Percentiles rank a stretch among this genome's conserved stretches.
These are phyloP conservation scores for Lordiphosa stackelbergi DNA, from an alignment of 1,140 invertebrate genomes.

Conservation along the genomic window DNA sequence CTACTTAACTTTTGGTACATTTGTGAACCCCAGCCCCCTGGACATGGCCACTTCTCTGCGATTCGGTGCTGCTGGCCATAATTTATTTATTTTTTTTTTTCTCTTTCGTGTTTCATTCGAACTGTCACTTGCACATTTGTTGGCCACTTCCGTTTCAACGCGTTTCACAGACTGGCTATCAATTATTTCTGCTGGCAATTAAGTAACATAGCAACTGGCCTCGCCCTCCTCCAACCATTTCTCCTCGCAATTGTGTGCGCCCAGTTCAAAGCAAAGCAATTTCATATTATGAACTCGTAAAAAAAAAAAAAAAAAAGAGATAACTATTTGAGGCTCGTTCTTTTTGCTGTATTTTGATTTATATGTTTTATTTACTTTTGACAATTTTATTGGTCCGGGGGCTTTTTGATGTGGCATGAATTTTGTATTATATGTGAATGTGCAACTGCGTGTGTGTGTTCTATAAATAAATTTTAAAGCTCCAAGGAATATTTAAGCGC, in stretches of 20 bases:
- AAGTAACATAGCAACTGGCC: conserved; percentile 13
- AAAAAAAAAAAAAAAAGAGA: conserved; percentile 4
- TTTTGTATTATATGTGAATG: conserved; percentile 1
- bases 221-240: background rate
- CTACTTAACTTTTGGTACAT: no score
- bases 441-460: background rate
- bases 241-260: background rate
- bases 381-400: conserved; percentile 12
- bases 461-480: conserved; percentile 40
- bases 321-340: conserved; percentile 7
- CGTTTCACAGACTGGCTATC: conserved; percentile 14
- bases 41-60: background rate
- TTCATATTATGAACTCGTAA: no score
- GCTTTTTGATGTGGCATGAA: conserved; percentile 11
- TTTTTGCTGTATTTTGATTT: conserved; percentile 5
- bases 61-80: no score
- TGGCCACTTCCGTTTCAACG: conserved; percentile 15
- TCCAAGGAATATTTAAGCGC: conserved; percentile 12
- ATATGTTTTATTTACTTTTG: conserved; percentile 14
- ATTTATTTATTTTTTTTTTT: conserved; percentile 1
- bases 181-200: conserved; percentile 17
- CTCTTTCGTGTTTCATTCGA: conserved; percentile 11
- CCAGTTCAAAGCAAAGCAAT: conserved; percentile 4
- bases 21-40: no score
- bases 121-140: conserved; percentile 16